These are phyloP conservation scores for Sminthopsis crassicaudata DNA, from an alignment of 2,113 vertebrate genomes.

Conservation along the genomic window DNA sequence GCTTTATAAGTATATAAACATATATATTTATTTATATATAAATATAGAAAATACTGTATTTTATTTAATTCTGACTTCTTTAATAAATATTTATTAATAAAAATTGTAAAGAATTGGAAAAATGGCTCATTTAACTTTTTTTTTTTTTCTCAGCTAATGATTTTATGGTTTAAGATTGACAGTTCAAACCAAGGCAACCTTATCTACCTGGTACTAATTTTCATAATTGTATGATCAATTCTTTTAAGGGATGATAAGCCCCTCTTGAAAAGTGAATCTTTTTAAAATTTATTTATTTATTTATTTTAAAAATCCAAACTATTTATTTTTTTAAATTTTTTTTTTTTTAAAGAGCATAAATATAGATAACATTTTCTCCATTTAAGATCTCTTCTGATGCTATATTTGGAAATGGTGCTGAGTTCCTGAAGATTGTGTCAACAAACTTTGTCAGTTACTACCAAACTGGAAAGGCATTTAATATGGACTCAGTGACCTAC, in stretches of 20 bases:
- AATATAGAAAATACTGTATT: background rate
- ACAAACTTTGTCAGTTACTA: background rate
- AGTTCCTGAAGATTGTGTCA: background rate
- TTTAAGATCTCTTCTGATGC: background rate
- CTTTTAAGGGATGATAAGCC: background rate
- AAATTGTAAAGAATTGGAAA: background rate
- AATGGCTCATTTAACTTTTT: background rate
- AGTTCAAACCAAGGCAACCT: too few relatives aligned
- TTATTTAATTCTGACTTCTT: conserved; percentile 6
- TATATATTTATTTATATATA: too few relatives aligned
- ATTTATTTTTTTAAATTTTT: background rate
- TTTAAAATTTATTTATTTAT: too few relatives aligned
- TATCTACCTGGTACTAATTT: background rate
- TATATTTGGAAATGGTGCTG: background rate
- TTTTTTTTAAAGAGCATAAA: background rate
- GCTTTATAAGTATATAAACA: background rate
- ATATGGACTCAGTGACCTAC: background rate
- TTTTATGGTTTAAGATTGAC: background rate
- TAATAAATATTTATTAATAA: background rate
- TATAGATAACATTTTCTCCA: background rate
- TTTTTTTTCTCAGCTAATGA: background rate
- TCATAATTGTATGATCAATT: conserved; percentile 16
- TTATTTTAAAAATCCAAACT: background rate
- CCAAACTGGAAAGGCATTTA: background rate
- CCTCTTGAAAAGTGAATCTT: too few relatives aligned